Base-by-base conservation (phyloP, 2,113 vertebrate genomes). In the Monarcha castaneiventris region DNA sequence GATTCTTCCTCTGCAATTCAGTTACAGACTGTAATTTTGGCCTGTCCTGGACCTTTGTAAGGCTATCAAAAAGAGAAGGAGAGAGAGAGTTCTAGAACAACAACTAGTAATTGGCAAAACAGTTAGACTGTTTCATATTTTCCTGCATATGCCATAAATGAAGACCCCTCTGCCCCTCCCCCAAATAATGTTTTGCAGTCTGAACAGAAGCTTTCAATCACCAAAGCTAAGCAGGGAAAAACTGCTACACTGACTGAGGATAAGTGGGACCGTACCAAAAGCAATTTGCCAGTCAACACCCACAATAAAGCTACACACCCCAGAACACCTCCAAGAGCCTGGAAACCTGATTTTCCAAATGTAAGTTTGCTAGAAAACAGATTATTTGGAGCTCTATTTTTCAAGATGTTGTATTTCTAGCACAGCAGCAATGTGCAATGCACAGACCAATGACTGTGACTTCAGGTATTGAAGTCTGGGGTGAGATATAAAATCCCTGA, bases 341-440 rank as follows among this genome's bases (percentile, higher is more conserved):
- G 2, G 3, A 43, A 54, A 41, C 10, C 18, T 51, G 3, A 58
- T 67, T 71, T 84, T 49, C 33, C 20, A 63, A 41, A 82, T 13
- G 2, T 49, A 55, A 72, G 3, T 54, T 79, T 85, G 8, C 20
- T 79, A 90, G 11, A 67, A 83, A 63, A 46, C 15, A 51, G 51
- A 54, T 43, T 2, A 55, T 22, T 67, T 71, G 76, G 10, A 55
- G 66, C 11, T 21, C 9, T 61, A 1, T 74, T 75, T 62, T 85
- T 58, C 27, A 82, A 58, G 48, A 37, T 0, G 0, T 44, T 13
- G 14, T 58, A 5, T 48, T 25, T 23, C 20, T 62, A n/a, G 39
- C 37, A 71, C 6, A 49, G 37, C 7, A 33, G 8, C 16, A 23
- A 52, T 19, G 2, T 35, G 15, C 44, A 67, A 71, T 6, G 19